Evolutionary conservation across 2,797 vertebrate species (phyloP).

Genomic region (Jordanella pulchra): DNA sequence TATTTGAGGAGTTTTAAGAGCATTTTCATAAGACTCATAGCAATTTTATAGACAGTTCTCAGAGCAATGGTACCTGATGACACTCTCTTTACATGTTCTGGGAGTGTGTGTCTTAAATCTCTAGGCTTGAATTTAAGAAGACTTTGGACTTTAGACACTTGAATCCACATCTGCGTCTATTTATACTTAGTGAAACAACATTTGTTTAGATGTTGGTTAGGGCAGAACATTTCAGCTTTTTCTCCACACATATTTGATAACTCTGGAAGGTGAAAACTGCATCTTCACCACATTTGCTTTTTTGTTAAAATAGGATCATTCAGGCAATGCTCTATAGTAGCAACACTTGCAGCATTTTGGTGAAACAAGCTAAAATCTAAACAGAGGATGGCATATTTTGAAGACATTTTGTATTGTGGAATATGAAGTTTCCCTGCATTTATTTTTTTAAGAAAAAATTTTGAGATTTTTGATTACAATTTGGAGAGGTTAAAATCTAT

Average conservation of each 20-base stretch:
- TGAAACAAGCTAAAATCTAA: background rate
- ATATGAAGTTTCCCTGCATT: background rate
- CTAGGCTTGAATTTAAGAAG: background rate
- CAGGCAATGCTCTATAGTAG: background rate
- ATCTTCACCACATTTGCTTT: background rate
- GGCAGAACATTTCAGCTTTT: background rate
- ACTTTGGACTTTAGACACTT: background rate
- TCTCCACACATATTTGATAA: background rate
- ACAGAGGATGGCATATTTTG: background rate
- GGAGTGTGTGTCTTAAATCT: background rate
- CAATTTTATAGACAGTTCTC: background rate
- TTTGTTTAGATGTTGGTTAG: background rate
- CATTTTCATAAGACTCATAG: constrained; percentile 2
- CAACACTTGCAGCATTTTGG: background rate
- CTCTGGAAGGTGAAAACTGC: background rate
- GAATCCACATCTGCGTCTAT: background rate
- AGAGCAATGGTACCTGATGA: background rate
- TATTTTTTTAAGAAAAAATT: background rate
- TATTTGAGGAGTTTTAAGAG: background rate
- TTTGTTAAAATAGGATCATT: background rate
- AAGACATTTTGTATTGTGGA: background rate
- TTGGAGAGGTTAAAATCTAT: background rate
- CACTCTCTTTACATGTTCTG: background rate
- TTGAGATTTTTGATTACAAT: background rate
- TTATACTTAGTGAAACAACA: background rate